Conservation (phyloP, 2,888 invertebrate species). For the Meta bourneti region DNA sequence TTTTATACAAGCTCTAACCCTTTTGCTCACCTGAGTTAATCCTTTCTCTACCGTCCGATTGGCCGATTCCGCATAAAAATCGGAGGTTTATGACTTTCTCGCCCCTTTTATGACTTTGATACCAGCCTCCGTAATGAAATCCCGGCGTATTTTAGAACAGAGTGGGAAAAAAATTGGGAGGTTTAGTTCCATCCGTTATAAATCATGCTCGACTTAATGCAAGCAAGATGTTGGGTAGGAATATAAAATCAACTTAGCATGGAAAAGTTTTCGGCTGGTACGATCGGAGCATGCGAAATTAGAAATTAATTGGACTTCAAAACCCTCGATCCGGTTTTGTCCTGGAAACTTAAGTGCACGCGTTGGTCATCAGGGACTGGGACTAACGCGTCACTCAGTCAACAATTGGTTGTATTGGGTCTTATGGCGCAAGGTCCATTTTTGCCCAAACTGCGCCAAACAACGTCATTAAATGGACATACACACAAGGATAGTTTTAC, state of each 20-base stretch:
- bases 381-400: neutral
- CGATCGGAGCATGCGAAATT: slow-evolving; percentile 41
- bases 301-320: slow-evolving; percentile 46
- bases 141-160: slow-evolving; percentile 7
- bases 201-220: slow-evolving; percentile 48
- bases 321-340: slow-evolving; percentile 29
- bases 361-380: neutral
- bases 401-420: too few species aligned
- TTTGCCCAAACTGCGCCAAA: too few species aligned
- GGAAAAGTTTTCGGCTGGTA: slow-evolving; percentile 6
- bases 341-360: neutral
- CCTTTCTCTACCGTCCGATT: slow-evolving; percentile 38
- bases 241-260: slow-evolving; percentile 26
- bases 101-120: slow-evolving; percentile 44
- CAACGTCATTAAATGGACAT: too few species aligned
- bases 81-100: slow-evolving; percentile 45
- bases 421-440: too few species aligned
- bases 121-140: slow-evolving; percentile 52
- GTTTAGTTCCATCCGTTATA: slow-evolving; percentile 44
- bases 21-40: slow-evolving; percentile 58
- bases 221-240: neutral
- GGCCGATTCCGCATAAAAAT: slow-evolving; percentile 61
- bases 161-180: neutral
- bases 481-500: too few species aligned
- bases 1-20: slow-evolving; percentile 64